These are phyloP conservation scores for Bombus waltoni DNA, from an alignment of 1,140 invertebrate species.

Conservation along the genomic window DNA sequence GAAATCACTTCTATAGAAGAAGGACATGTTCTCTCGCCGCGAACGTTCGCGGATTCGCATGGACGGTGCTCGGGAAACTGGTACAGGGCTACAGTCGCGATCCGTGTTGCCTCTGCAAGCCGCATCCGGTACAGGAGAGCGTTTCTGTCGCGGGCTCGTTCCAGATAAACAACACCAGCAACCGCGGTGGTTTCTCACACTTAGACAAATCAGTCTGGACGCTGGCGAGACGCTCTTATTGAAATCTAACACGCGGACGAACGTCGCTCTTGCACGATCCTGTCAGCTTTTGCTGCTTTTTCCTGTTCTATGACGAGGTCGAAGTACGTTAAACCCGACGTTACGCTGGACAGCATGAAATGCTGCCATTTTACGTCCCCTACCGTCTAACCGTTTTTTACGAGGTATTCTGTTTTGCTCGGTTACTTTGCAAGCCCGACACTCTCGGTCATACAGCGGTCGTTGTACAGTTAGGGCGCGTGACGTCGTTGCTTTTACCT, in stretches of 20 bases:
- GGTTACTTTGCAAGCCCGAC: background rate
- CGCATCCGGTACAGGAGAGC: conserved; percentile 58
- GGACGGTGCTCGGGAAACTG: too few relatives aligned
- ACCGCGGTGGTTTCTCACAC: conserved; percentile 46
- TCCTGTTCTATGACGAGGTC: background rate
- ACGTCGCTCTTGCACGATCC: background rate
- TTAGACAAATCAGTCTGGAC: conserved; percentile 52
- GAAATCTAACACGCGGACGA: conserved; percentile 43
- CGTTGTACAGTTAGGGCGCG: background rate
- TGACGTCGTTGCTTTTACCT: background rate
- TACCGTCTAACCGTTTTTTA: background rate
- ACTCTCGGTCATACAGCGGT: background rate
- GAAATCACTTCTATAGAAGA: background rate
- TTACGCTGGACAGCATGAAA: background rate
- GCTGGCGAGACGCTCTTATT: conserved; percentile 29
- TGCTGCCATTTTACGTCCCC: background rate
- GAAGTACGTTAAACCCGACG: conserved; percentile 13
- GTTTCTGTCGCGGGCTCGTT: conserved; percentile 49
- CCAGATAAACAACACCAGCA: conserved; percentile 53
- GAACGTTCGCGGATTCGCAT: too few relatives aligned
- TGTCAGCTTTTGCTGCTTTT: background rate
- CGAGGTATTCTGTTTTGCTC: background rate
- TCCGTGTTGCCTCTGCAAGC: conserved; percentile 49
- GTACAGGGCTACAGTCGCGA: background rate
- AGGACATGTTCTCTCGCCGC: background rate